These are phyloP conservation scores for Syrmaticus mikado DNA, from an alignment of 2,113 vertebrate species.

Conservation along the genomic window DNA sequence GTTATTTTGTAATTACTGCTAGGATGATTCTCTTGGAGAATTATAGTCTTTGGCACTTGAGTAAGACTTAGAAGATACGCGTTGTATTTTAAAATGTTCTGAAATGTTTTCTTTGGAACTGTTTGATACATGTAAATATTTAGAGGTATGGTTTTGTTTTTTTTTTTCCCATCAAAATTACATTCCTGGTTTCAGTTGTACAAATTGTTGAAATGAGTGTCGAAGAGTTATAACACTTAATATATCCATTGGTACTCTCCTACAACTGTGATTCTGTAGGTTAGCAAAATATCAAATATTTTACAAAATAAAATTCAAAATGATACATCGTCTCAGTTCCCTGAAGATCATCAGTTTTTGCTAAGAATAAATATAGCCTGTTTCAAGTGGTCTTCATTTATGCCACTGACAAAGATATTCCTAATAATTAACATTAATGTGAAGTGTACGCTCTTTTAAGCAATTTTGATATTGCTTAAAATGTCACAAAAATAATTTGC, in stretches of 20 bases:
- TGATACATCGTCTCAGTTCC: background rate
- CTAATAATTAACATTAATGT: background rate
- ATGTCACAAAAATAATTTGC: background rate
- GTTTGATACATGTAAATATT: background rate
- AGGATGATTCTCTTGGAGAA: background rate
- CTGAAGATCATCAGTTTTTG: background rate
- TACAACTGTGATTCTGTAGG: background rate
- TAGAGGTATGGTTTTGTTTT: accelerated
- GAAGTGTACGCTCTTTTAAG: background rate
- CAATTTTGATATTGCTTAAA: background rate
- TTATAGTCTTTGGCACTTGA: background rate
- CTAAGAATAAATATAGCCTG: background rate
- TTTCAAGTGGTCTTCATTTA: background rate
- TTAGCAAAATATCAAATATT: background rate
- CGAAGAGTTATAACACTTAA: background rate
- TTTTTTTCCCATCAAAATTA: background rate
- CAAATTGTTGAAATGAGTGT: background rate
- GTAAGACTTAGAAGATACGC: background rate
- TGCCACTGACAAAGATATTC: background rate
- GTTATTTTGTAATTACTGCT: background rate
- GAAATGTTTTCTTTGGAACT: background rate
- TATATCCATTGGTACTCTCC: background rate
- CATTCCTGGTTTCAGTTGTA: background rate
- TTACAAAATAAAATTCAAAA: background rate
- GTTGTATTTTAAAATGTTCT: background rate